Evolutionary conservation across 2,113 vertebrate species (phyloP).

Genomic region (Mustela lutreola): DNA sequence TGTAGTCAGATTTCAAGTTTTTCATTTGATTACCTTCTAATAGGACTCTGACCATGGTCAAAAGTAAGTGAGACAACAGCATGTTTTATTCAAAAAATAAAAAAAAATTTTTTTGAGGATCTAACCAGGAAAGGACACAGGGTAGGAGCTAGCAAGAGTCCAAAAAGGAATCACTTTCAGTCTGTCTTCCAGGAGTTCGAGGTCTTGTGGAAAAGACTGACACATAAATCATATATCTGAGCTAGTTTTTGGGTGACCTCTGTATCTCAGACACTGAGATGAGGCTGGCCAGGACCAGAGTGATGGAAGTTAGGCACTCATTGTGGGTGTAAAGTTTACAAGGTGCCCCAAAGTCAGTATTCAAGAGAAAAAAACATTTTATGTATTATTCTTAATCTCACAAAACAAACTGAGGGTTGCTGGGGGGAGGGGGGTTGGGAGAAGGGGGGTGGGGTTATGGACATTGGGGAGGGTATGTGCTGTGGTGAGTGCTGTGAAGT

Average conservation of each 20-base stretch:
- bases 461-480: no score
- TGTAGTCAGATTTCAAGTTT: slow-evolving; percentile 16
- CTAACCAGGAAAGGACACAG: not conserved
- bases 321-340: not conserved
- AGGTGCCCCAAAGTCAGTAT: not conserved
- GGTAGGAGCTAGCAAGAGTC: not conserved
- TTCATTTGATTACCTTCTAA: not conserved
- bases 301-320: not conserved
- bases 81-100: not conserved
- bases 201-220: not conserved
- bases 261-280: not conserved
- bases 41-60: not conserved
- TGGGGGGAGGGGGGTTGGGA: no score
- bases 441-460: no score
- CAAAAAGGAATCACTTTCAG: not conserved
- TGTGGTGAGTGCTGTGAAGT: no score
- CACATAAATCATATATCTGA: not conserved
- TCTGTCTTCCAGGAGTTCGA: not conserved
- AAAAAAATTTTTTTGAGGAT: not conserved
- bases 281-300: not conserved
- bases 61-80: slow-evolving; percentile 45
- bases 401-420: no score
- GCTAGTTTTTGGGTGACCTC: not conserved
- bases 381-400: not conserved
- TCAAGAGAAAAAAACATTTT: slow-evolving; percentile 22